phyloP scores from a whole-genome alignment of 2,797 vertebrate species.

The Characodon lateralis region DNA sequence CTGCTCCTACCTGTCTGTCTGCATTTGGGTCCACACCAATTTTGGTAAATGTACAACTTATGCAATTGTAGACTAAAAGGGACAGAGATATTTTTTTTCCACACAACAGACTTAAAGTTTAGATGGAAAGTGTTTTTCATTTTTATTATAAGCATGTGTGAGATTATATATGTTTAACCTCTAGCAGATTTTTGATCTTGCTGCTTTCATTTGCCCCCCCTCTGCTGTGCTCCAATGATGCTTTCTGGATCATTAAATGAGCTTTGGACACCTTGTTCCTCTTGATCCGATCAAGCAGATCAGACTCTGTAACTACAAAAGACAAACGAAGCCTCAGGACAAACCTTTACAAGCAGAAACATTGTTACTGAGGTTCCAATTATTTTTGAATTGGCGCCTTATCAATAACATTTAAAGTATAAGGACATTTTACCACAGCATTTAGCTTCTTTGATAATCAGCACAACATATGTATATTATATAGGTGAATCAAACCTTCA shows the following conservation, averaged over 20 bases:
- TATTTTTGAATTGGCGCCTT: conserved; percentile 3
- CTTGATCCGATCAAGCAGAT: conserved; percentile 84
- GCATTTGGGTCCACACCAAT: too few species aligned
- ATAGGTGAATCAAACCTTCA: conserved; percentile 66
- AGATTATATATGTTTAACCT: conserved; percentile 77
- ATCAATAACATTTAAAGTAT: neutral
- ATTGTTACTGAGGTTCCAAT: neutral
- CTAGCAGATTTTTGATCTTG: conserved; percentile 77
- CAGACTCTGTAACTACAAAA: conserved; percentile 73
- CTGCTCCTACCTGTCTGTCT: too few species aligned
- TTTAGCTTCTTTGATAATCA: neutral
- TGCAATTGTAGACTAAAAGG: neutral
- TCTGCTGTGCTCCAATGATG: conserved; percentile 75
- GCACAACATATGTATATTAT: neutral
- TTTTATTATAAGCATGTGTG: neutral
- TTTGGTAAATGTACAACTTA: neutral
- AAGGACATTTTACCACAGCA: neutral
- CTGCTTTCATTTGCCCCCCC: conserved; percentile 52
- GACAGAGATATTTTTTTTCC: too few species aligned
- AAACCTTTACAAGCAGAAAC: neutral
- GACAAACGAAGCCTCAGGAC: conserved; percentile 11
- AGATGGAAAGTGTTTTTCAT: neutral
- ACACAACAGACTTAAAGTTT: neutral
- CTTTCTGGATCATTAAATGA: conserved; percentile 89
- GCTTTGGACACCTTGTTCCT: conserved; percentile 91